These are phyloP conservation scores for Panagrolaimus sp. DNA, from an alignment of 1,140 invertebrate genomes.

Conservation along the genomic window DNA sequence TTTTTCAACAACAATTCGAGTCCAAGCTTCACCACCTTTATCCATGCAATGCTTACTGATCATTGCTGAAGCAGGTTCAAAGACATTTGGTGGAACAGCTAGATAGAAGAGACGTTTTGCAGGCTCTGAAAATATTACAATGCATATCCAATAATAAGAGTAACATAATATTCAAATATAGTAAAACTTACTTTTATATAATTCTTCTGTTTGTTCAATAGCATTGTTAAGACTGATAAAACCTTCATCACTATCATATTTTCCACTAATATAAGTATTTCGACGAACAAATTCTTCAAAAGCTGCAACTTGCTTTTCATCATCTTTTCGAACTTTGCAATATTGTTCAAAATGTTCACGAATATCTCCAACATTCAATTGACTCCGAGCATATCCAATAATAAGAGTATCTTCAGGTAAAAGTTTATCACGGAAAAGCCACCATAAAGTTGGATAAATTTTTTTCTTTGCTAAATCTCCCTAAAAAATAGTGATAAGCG, in stretches of 20 bases:
- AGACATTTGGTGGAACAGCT: constrained; percentile 90
- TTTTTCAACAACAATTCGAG: constrained; percentile 92
- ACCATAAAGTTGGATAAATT: constrained; percentile 96
- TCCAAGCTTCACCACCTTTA: constrained; percentile 76
- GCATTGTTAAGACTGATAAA: constrained; percentile 42
- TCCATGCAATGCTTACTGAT: constrained; percentile 80
- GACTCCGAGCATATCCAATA: constrained; percentile 85
- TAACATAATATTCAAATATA: not conserved
- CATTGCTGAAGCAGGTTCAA: constrained; percentile 78
- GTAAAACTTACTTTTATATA: constrained; percentile 41
- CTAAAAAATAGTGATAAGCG: constrained; percentile 38
- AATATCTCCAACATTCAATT: constrained; percentile 72
- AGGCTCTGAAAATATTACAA: constrained; percentile 38
- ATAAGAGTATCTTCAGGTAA: constrained; percentile 81
- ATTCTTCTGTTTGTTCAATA: constrained; percentile 51
- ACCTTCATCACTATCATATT: constrained; percentile 55
- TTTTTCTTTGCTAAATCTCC: constrained; percentile 97
- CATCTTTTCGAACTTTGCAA: constrained; percentile 63
- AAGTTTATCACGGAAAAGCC: constrained; percentile 66
- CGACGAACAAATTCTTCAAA: constrained; percentile 80
- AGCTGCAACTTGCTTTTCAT: constrained; percentile 65
- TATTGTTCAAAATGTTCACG: constrained; percentile 62
- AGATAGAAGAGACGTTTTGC: constrained; percentile 91
- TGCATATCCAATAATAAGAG: no score
- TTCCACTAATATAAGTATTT: constrained; percentile 72